Conservation (phyloP, 2,797 vertebrate genomes). For the Pteropus rufus region DNA sequence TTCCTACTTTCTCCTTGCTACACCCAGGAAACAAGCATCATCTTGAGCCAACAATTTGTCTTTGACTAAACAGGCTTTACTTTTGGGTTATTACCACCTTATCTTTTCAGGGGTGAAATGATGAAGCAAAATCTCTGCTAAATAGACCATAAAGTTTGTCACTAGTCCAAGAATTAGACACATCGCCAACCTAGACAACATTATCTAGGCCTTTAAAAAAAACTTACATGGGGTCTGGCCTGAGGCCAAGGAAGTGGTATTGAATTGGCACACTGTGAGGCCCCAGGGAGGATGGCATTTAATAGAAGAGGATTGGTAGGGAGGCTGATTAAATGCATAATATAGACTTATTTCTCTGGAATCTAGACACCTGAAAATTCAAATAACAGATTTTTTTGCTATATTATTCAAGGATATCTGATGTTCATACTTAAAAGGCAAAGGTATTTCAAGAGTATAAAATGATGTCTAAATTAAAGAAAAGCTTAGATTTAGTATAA, state of each 20-base stretch:
- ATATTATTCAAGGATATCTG: background rate
- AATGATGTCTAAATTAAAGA: background rate
- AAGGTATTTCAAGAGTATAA: conserved; percentile 7
- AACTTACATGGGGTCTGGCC: background rate
- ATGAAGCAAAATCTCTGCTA: conserved; percentile 16
- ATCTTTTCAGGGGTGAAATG: background rate
- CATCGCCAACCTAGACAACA: conserved; percentile 19
- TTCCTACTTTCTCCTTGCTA: background rate
- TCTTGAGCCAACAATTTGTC: conserved; percentile 5
- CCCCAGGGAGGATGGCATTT: background rate
- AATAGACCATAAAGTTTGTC: conserved; percentile 30
- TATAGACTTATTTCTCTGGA: background rate
- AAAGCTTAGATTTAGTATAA: background rate
- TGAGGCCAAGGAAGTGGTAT: background rate
- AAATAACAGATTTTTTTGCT: conserved; percentile 4
- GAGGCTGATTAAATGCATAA: background rate
- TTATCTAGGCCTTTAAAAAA: background rate
- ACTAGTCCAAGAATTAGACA: background rate
- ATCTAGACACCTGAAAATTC: conserved; percentile 31
- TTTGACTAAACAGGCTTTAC: conserved; percentile 12
- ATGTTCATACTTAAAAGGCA: background rate
- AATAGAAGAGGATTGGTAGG: background rate
- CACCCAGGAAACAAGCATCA: background rate
- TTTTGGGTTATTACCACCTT: conserved; percentile 28
- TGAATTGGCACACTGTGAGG: background rate